Conservation (phyloP, 2,113 vertebrate genomes). For the Cricetomys ansorgei region DNA sequence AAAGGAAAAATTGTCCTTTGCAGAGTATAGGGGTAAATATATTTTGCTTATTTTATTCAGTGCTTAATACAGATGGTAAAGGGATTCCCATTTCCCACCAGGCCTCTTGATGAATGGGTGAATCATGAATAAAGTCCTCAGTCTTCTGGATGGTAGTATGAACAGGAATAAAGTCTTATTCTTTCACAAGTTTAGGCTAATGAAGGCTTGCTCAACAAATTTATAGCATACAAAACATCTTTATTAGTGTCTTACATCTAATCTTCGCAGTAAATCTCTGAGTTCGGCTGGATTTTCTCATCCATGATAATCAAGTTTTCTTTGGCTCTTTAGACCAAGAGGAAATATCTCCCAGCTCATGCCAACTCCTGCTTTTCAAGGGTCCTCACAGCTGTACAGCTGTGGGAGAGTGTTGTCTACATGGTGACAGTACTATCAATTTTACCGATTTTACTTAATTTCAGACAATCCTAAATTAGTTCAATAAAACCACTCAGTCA, state of each 20-base stretch:
- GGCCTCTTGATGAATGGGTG: conserved; percentile 17
- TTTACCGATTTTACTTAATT: conserved; percentile 46
- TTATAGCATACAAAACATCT: conserved; percentile 26
- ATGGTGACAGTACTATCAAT: not conserved
- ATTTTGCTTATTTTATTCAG: conserved; percentile 76
- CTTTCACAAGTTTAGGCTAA: not conserved
- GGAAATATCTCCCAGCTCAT: not conserved
- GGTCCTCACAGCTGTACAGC: not conserved
- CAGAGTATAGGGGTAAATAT: conserved; percentile 47
- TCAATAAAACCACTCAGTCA: conserved; percentile 27
- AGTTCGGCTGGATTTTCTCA: conserved; percentile 34
- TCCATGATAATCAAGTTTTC: conserved; percentile 34
- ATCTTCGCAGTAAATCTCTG: conserved; percentile 19
- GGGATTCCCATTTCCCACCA: not conserved
- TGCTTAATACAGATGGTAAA: conserved; percentile 57
- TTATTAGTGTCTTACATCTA: not conserved
- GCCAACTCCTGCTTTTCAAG: not conserved
- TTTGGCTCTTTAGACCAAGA: conserved; percentile 13
- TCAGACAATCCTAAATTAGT: conserved; percentile 43
- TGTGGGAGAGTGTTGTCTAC: not conserved
- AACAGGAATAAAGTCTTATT: conserved; percentile 34
- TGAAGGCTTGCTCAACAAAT: conserved; percentile 30
- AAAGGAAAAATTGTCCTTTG: conserved; percentile 77
- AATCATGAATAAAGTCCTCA: conserved; percentile 50
- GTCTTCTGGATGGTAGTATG: not conserved